These are phyloP conservation scores for Panopea generosa DNA, from an alignment of 2,888 invertebrate genomes.

Conservation along the genomic window DNA sequence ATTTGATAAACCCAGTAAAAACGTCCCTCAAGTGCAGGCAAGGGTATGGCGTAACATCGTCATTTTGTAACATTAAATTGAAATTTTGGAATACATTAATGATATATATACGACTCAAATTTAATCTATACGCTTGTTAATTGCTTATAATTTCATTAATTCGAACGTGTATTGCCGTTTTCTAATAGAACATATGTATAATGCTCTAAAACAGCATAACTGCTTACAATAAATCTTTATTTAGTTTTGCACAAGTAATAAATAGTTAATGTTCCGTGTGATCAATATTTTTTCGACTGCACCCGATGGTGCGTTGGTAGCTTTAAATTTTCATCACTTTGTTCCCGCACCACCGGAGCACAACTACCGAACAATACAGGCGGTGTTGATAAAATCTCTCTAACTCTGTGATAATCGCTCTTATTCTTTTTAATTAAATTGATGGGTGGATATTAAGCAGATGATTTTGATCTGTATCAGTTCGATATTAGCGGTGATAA, in stretches of 20 bases:
- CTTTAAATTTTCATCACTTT: background rate
- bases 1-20: too few relatives aligned
- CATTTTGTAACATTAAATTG: too few relatives aligned
- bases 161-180: too few relatives aligned
- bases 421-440: conserved; percentile 44
- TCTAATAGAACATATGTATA: conserved; percentile 3
- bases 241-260: background rate
- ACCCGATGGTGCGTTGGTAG: background rate
- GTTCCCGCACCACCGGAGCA: background rate
- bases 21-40: too few relatives aligned
- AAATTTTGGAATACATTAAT: too few relatives aligned
- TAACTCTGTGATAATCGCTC: conserved; percentile 25
- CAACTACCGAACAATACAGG: background rate
- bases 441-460: conserved; percentile 29
- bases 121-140: too few relatives aligned
- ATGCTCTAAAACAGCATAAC: background rate
- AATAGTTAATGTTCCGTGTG: background rate
- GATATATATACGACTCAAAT: too few relatives aligned
- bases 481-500: conserved; percentile 47
- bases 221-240: background rate
- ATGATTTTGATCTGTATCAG: conserved; percentile 37
- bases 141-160: too few relatives aligned
- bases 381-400: background rate
- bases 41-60: too few relatives aligned
- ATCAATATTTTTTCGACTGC: too few relatives aligned